Conservation (phyloP, 2,888 invertebrate species). For the Prosopocoilus inquinatus region DNA sequence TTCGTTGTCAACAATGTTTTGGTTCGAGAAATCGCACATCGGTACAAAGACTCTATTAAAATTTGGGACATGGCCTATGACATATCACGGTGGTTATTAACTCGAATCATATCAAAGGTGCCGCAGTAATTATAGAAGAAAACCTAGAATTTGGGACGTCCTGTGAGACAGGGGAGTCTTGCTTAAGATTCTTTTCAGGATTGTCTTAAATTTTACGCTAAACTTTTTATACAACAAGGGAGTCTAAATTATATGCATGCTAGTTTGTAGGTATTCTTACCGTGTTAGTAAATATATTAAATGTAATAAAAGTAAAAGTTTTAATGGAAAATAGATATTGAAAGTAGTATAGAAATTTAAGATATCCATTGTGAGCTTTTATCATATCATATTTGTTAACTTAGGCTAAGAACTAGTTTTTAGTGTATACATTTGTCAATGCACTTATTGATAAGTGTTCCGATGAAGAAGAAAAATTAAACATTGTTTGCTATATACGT, state of each 20-base stretch:
- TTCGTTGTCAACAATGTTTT: slow-evolving; percentile 5
- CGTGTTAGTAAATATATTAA: slow-evolving; percentile 18
- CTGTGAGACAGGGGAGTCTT: slow-evolving; percentile 23
- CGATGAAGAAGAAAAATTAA: background rate
- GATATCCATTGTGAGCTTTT: slow-evolving; percentile 17
- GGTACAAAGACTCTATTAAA: slow-evolving; percentile 20
- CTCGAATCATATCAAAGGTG: slow-evolving; percentile 42
- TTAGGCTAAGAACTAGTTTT: slow-evolving; percentile 7
- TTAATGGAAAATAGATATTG: slow-evolving; percentile 10
- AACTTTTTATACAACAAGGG: slow-evolving; percentile 2
- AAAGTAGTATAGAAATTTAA: slow-evolving; percentile 5
- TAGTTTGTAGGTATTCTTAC: slow-evolving; percentile 4
- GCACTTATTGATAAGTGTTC: slow-evolving; percentile 11
- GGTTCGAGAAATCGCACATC: slow-evolving; percentile 16
- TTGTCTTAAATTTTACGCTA: slow-evolving; percentile 10
- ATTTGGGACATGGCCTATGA: slow-evolving; percentile 41
- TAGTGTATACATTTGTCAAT: slow-evolving; percentile 11
- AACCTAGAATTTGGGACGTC: slow-evolving; percentile 6
- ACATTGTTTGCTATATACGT: slow-evolving; percentile 40
- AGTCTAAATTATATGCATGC: slow-evolving; percentile 29
- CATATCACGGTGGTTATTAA: slow-evolving; percentile 43
- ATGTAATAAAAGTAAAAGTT: slow-evolving; percentile 10
- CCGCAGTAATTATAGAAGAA: slow-evolving; percentile 40
- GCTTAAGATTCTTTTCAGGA: slow-evolving; percentile 2
- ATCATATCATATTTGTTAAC: slow-evolving; percentile 26